Percentiles rank a stretch among this genome's conserved stretches.
Conservation (phyloP, 2,113 vertebrate genomes). For the human (Homo sapiens) region DNA sequence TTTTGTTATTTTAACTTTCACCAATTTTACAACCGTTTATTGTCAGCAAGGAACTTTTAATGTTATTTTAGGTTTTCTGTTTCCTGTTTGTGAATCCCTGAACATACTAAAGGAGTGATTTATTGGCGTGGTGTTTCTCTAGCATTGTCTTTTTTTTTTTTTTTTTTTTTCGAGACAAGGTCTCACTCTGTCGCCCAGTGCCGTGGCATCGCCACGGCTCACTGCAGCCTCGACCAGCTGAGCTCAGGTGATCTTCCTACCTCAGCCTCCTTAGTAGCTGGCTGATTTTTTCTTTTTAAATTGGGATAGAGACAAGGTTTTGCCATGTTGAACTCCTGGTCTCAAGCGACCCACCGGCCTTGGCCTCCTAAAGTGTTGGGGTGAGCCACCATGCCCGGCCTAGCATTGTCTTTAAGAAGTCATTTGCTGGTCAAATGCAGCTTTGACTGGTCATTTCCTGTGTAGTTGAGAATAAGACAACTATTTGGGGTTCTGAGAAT, state of each 20-base stretch:
- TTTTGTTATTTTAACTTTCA: neutral
- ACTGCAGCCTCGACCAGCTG: too few species aligned
- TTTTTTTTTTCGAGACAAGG: too few species aligned
- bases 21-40: neutral
- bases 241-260: too few species aligned
- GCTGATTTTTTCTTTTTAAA: too few species aligned
- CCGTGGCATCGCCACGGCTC: too few species aligned
- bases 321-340: too few species aligned
- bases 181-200: too few species aligned
- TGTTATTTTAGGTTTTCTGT: neutral
- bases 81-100: neutral
- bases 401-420: neutral
- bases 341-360: too few species aligned
- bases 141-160: neutral
- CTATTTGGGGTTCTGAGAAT: neutral
- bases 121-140: conserved; percentile 2
- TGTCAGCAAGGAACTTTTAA: neutral
- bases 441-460: neutral
- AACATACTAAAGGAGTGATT: neutral
- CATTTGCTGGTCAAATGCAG: conserved; percentile 14
- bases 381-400: too few species aligned
- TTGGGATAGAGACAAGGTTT: too few species aligned
- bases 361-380: too few species aligned
- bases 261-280: too few species aligned
- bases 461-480: neutral